phyloP scores from a whole-genome alignment of 2,113 vertebrate species.

The Fregata magnificens region DNA sequence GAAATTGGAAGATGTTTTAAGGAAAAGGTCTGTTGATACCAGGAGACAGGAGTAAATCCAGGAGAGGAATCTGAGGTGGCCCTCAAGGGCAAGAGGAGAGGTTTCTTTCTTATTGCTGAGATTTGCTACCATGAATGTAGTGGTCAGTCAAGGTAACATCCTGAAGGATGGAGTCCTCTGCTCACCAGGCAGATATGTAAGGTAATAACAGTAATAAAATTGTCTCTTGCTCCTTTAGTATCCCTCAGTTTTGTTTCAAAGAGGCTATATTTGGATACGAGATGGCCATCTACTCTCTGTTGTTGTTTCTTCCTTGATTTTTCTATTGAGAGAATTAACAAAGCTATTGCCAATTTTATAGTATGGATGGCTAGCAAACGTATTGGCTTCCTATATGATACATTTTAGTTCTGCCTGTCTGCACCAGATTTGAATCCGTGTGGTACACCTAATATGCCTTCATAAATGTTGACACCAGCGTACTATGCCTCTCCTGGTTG shows the following conservation, averaged over 20 bases:
- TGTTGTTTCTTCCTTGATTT: background rate
- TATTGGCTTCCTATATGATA: background rate
- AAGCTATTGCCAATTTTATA: background rate
- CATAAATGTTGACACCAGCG: background rate
- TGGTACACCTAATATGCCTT: background rate
- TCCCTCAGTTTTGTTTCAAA: background rate
- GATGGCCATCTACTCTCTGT: background rate
- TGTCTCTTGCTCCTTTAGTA: background rate
- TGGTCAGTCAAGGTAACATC: background rate
- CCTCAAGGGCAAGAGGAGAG: background rate
- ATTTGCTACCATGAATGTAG: background rate
- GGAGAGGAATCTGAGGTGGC: background rate
- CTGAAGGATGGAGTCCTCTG: background rate
- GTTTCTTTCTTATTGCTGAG: background rate
- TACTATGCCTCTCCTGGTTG: background rate
- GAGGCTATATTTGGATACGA: background rate
- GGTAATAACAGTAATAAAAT: background rate
- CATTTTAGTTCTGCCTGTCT: background rate
- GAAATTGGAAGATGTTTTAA: background rate
- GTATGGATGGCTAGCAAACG: background rate
- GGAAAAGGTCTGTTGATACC: background rate
- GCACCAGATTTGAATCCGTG: background rate
- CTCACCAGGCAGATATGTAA: background rate
- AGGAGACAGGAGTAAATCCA: background rate
- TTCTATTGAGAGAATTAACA: background rate